Base-by-base conservation (phyloP, 2,113 vertebrate genomes). In the Poicephalus gulielmi region DNA sequence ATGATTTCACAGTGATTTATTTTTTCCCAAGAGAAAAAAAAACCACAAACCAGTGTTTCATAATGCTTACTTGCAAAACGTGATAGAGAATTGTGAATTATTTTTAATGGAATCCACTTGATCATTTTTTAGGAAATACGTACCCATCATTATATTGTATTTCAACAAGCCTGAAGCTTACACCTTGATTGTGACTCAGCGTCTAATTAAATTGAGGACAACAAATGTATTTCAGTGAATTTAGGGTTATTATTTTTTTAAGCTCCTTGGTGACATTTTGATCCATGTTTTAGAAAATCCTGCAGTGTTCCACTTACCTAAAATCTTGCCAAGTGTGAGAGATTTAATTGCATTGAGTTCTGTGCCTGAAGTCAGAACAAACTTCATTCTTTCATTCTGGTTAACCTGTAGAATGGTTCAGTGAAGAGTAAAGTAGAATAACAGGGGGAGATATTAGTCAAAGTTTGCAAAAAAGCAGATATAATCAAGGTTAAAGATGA, bases 311-410 rank as follows among this genome's bases (percentile, higher is more conserved):
- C 76, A 98, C 99, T 98, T 95, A 99, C 99, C 98, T 78, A 95
- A 97, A 92, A 99, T 97, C 96, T 98, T 98, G 57, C 99, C 99
- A 66, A 99, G 97, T 60, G 98, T 94, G 44, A 99, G 97, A 28
- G 98, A 98, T 78, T 97, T 98, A 94, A 99, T 82, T 66, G 98
- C 98, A 88, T 98, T 99, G 96, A 99, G 99, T 87, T 99, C 99
- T 53, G 94, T 98, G 50, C 98, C 99, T 79, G 98, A 99, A 30
- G 98, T 98, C 63, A 99, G 92, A 92, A 98, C 97, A 83, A 99
- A 99, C 83, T 99, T 97, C 82, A 98, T 98, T 95, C 82, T 98
- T 66, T 80, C 53, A 77, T 98, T 97, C 82, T 98, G 97, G 83
- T 99, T 98, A 97, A 99, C 92, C 99, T 99, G 86, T 41, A 96